These are phyloP conservation scores for Amorpha juglandis DNA, from an alignment of 2,888 invertebrate species.

Conservation along the genomic window DNA sequence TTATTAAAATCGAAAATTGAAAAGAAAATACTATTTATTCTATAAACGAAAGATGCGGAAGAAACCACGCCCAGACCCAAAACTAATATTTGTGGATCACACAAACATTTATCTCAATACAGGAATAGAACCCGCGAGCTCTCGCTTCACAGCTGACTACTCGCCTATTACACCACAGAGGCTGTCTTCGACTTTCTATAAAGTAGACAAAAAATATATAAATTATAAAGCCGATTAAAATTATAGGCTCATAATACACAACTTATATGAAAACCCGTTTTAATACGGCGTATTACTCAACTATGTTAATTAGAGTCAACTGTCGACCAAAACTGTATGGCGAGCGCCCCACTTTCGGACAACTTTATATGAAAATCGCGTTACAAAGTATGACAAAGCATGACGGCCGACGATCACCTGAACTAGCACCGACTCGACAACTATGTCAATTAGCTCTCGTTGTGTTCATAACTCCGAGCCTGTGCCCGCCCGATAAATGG, in stretches of 20 bases:
- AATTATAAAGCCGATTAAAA: too few relatives aligned
- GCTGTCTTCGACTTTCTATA: too few relatives aligned
- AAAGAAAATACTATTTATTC: too few relatives aligned
- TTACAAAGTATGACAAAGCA: conserved; percentile 23
- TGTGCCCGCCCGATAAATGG: conserved; percentile 27
- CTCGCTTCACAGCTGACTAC: too few relatives aligned
- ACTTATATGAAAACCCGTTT: neutral
- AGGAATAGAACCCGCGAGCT: too few relatives aligned
- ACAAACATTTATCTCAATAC: too few relatives aligned
- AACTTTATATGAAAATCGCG: conserved; percentile 27
- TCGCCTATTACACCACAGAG: too few relatives aligned
- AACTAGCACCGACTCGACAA: conserved; percentile 22
- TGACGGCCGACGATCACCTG: conserved; percentile 25
- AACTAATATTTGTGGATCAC: too few relatives aligned
- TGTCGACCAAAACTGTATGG: conserved; percentile 11
- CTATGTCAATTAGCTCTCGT: conserved; percentile 29
- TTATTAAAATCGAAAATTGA: neutral
- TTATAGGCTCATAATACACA: too few relatives aligned
- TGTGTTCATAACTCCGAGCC: conserved; percentile 29
- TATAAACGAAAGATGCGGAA: too few relatives aligned
- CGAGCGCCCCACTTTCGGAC: conserved; percentile 15
- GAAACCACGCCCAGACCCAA: too few relatives aligned
- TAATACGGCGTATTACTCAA: neutral
- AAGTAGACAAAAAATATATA: too few relatives aligned
- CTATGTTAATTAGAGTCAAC: conserved; percentile 18